These are phyloP conservation scores for Tinamus guttatus DNA, from an alignment of 2,113 vertebrate species.

Conservation along the genomic window DNA sequence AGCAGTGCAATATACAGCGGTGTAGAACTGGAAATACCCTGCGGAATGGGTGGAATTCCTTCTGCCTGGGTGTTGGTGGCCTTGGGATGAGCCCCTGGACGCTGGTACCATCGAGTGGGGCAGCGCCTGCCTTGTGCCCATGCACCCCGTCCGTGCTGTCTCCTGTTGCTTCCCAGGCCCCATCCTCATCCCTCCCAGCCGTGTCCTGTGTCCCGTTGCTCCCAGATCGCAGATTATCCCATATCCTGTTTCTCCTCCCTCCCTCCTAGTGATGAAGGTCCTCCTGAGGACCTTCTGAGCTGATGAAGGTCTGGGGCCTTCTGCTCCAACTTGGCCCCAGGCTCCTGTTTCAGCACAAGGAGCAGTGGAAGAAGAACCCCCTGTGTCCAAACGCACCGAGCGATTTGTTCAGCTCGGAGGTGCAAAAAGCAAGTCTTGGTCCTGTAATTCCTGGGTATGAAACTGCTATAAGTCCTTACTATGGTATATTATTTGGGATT, in stretches of 20 bases:
- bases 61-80: neutral
- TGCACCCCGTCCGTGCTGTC: neutral
- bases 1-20: too few species aligned
- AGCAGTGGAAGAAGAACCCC: too few species aligned
- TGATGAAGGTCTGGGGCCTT: neutral
- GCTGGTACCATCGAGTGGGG: too few species aligned
- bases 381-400: neutral
- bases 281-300: too few species aligned
- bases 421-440: neutral
- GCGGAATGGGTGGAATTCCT: too few species aligned
- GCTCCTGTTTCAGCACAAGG: neutral
- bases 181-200: neutral
- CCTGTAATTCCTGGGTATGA: neutral
- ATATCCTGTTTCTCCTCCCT: neutral
- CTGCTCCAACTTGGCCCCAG: neutral
- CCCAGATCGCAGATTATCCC: neutral
- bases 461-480: neutral
- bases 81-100: neutral
- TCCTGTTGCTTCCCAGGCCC: neutral
- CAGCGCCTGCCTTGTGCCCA: neutral
- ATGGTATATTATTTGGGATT: neutral
- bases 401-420: neutral
- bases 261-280: too few species aligned
- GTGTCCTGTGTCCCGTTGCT: neutral
- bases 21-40: too few species aligned